Percentiles rank a stretch among this genome's conserved stretches.
Conservation (phyloP, 2,113 vertebrate genomes). For the Catharus minimus region DNA sequence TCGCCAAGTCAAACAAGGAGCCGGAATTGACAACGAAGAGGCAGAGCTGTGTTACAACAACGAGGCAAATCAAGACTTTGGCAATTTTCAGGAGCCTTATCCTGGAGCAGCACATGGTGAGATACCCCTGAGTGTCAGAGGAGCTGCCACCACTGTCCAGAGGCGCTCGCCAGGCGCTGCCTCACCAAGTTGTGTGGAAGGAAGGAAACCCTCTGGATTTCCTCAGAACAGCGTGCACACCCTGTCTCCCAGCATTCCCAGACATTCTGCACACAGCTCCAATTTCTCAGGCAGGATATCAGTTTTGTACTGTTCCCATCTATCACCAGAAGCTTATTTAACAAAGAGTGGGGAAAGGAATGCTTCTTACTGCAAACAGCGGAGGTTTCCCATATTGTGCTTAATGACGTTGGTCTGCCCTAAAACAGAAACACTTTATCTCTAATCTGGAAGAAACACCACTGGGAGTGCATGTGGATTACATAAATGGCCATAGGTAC, state of each 20-base stretch:
- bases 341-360: neutral
- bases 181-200: neutral
- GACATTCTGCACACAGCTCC: neutral
- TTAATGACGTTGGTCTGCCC: neutral
- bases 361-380: neutral
- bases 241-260: neutral
- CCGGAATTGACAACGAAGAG: neutral
- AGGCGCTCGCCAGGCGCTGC: neutral
- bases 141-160: neutral
- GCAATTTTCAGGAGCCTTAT: neutral
- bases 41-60: neutral
- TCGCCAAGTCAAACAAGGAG: neutral
- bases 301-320: neutral
- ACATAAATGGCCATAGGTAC: neutral
- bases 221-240: neutral
- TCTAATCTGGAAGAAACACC: neutral
- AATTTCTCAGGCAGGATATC: neutral
- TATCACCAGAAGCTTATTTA: neutral
- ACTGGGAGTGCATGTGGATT: neutral
- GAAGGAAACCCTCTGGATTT: neutral
- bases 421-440: neutral
- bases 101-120: neutral
- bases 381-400: neutral
- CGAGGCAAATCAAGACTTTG: neutral
- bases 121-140: accelerated